These are phyloP conservation scores for Corella eumyota DNA, from an alignment of 23 tunicate genomes.

Conservation along the genomic window DNA sequence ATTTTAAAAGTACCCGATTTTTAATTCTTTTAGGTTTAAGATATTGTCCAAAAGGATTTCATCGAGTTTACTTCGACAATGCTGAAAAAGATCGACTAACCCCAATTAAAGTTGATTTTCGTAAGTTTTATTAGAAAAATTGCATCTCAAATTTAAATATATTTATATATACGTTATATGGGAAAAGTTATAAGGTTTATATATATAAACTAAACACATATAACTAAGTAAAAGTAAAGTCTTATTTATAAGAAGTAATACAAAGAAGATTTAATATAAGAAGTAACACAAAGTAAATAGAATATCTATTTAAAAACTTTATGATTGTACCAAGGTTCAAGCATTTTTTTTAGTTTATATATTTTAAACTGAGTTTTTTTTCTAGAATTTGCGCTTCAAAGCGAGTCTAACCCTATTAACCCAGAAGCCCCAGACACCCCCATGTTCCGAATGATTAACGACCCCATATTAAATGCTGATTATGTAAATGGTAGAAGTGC, in stretches of 20 bases:
- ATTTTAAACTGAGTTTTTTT: neutral
- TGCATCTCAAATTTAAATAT: no score
- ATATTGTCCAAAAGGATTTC: slow-evolving; percentile 8
- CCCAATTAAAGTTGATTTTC: slow-evolving; percentile 18
- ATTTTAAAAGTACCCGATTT: neutral
- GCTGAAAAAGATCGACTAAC: slow-evolving; percentile 2
- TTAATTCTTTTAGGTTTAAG: neutral
- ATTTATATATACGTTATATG: no score
- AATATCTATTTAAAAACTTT: no score
- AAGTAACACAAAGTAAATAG: no score
- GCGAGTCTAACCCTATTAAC: slow-evolving; percentile 2
- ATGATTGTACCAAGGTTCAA: no score
- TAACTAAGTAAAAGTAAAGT: no score
- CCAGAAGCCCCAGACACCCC: slow-evolving; percentile 14
- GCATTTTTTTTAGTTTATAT: no score
- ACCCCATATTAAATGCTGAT: slow-evolving; percentile 55
- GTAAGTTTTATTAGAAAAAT: slow-evolving; percentile 2
- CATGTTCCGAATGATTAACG: slow-evolving; percentile 36
- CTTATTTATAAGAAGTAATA: no score
- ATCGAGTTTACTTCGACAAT: slow-evolving; percentile 6
- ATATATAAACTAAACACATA: no score
- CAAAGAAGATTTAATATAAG: no score
- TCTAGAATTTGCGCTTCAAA: slow-evolving; percentile 26
- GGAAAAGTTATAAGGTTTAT: no score
- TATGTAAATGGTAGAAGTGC: slow-evolving; percentile 1